Evolutionary conservation across 2,113 vertebrate species (phyloP).

Genomic region (Poecile atricapillus): DNA sequence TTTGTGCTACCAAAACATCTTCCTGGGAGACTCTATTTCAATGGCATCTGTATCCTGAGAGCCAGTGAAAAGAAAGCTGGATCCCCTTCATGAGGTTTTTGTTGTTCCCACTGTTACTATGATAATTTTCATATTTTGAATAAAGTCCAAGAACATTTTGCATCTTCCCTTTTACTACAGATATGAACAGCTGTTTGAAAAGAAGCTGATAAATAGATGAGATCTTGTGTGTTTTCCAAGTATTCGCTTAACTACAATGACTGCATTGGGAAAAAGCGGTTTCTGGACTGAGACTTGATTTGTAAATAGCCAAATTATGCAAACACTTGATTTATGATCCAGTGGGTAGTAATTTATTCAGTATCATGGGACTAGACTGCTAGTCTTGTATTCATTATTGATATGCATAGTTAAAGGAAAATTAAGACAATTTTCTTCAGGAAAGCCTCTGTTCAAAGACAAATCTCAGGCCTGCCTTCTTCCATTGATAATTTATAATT

Average conservation of each 20-base stretch:
- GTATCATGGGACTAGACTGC: conserved; percentile 1
- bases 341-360: conserved; percentile 35
- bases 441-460: not conserved
- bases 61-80: not conserved
- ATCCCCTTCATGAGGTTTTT: not conserved
- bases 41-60: not conserved
- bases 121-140: conserved; percentile 45
- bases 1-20: not conserved
- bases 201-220: conserved; percentile 50
- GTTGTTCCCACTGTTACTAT: conserved; percentile 28
- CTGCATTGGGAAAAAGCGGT: conserved; percentile 31
- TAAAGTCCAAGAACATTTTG: conserved; percentile 52
- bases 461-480: not conserved
- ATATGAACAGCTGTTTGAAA: conserved; percentile 60
- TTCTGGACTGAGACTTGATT: conserved; percentile 22
- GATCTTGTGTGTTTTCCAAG: conserved; percentile 48
- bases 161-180: conserved; percentile 37
- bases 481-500: not conserved
- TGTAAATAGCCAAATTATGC: conserved; percentile 50
- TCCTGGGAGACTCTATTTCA: not conserved
- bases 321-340: conserved; percentile 54
- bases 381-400: not conserved
- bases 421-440: not conserved
- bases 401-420: not conserved
- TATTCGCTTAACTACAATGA: conserved; percentile 32